Evolutionary conservation across 2,888 invertebrate genomes (phyloP), one percentile per base, ranked within the genome.

Genomic region (Terebella lapidaria): DNA sequence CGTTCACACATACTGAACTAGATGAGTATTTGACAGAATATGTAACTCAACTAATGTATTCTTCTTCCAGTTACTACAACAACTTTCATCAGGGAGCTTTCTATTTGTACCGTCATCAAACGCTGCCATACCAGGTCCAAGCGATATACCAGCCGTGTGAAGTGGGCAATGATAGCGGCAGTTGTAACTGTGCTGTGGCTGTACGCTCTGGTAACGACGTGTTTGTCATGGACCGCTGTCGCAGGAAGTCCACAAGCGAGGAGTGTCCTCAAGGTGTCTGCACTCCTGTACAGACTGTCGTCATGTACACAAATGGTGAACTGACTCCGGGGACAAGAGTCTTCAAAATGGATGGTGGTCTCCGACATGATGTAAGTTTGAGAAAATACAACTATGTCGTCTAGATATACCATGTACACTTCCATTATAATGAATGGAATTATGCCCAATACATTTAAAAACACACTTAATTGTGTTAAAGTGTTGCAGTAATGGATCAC

Each of bases 41-140:
- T n/a, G n/a, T n/a, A n/a, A n/a, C n/a, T n/a, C n/a, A n/a, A n/a
- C n/a, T n/a, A n/a, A n/a, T n/a, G n/a, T n/a, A 0, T 30, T 53
- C 25, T 42, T 25, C 3, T 62, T 60, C 46, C 53, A 68, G 68
- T 24, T 54, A 63, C 46, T 68, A 68, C 61, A 64, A 68, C 54
- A 68, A 68, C 47, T 57, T 61, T 28, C 61, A 61, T 30, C 61
- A 68, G n/a, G 68, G 68, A 15, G 67, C 67, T 28, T 68, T 68
- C 45, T 28, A 56, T 5, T 30, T 68, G 25, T 68, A 68, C 56
- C 58, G 56, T 47, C 57, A 66, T 54, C 24, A 22, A 3, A 30
- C 27, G 24, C 24, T 61, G 45, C 57, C 47, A 5, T 61, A 63
- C 35, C 56, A 66, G 58, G 62, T 65, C 2, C 56, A 65, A 30